Evolutionary conservation across 2,113 vertebrate genomes (phyloP), one percentile per base, ranked within the genome.

Genomic region (Microtus montanus): DNA sequence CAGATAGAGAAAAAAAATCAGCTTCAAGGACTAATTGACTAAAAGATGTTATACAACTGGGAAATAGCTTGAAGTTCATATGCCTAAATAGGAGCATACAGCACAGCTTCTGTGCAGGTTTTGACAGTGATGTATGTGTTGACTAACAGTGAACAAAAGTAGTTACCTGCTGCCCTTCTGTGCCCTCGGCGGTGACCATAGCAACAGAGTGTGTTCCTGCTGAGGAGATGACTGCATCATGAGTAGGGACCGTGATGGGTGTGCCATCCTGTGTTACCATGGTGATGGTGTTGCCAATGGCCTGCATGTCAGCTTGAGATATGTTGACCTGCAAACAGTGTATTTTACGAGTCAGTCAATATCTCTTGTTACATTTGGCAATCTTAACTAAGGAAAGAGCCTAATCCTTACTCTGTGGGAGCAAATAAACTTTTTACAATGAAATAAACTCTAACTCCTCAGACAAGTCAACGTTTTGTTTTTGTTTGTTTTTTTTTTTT

Each of bases 251-350:
- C 3, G 99, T 99, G 98, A 99, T 99, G 89, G 99, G 99, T 1
- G 99, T 99, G 97, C 99, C 99, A 97, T 99, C 99, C 90, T 99
- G 99, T 33, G 99, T 99, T 90, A 99, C 99, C 99, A 99, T 99
- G 70, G 99, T 99, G 97, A 99, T 99, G 19, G 99, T 99, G 86
- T 99, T 99, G 84, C 99, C 99, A 98, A 99, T 98, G 41, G 99
- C 99, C 97, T 99, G 99, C 97, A 99, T 98, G 96, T 99, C 99
- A 41, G 99, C 99, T 92, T 99, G 99, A 84, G 99, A 99, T 88
- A 99, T 99, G 95, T 99, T 99, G 95, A 99, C 99, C 99, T 99
- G 98, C 95, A 98, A 64, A 98, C 4, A 97, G 90, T 68, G 19
- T 13, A 90, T 74, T 94, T 97, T 86, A 95, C 78, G 64, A 95